Conservation (phyloP, 2,113 vertebrate genomes). For the Eurystomus gularis region DNA sequence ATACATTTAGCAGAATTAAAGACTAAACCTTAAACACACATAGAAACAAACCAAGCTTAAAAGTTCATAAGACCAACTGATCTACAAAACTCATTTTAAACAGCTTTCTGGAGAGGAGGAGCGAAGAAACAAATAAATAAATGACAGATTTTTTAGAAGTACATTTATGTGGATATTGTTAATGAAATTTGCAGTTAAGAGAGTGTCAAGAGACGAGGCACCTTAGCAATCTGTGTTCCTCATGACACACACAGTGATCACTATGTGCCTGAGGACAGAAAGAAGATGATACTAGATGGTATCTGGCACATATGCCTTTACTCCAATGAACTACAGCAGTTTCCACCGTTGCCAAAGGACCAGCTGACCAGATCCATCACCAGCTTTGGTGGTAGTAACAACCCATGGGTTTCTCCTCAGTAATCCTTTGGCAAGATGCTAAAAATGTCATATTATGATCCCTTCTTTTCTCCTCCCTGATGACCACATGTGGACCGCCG, state of each 20-base stretch:
- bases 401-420: not conserved
- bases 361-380: not conserved
- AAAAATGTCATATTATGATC: not conserved
- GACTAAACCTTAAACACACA: not conserved
- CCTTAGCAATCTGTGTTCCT: not conserved
- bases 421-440: not conserved
- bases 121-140: not conserved
- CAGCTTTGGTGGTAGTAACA: not conserved
- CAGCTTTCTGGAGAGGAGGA: not conserved
- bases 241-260: not conserved
- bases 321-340: not conserved
- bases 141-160: not conserved
- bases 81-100: not conserved
- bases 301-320: not conserved
- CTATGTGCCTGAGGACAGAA: not conserved
- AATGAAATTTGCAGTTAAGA: not conserved
- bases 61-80: not conserved
- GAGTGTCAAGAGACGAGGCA: not conserved
- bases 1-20: not conserved
- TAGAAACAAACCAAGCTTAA: not conserved
- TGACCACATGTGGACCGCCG: rapidly evolving
- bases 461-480: not conserved
- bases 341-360: not conserved
- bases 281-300: not conserved
- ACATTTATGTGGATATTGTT: not conserved